Evolutionary conservation across 53 echinoderm and acorn worm species (phyloP), one percentile per base, ranked within the genome.

Genomic region (Echinometra lucunter): DNA sequence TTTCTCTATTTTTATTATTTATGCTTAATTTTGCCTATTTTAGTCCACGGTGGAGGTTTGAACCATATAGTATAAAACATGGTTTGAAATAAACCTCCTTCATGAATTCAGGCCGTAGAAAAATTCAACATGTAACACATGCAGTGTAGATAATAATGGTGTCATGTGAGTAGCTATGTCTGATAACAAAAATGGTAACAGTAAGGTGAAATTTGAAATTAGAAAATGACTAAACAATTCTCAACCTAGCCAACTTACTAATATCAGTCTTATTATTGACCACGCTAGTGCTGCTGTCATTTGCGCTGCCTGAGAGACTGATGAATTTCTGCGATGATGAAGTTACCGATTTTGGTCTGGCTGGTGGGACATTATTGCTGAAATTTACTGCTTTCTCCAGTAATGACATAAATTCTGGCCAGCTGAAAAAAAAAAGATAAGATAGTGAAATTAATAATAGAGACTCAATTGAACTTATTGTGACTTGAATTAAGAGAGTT

Each of bases 361-460:
- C 81, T 11, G 53, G 38, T 15, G 34, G 32, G 6, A 15, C 72
- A 66, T 4, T 45, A 28, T 23, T 78, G 66, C 91, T 66, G 35
- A 96, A 94, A 27, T 91, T 92, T 0, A 81, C 94, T 37, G 97
- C 98, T 95, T 95, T 95, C 89, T 98, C 98, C 66, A 98, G 90
- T 19, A 98, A 66, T 60, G 90, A 88, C 57, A 98, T 88, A 88
- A 97, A 97, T 66, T 97, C 97, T 93, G 96, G 94, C 98, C 98
- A 98, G 95, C 98, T 98, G 17, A 35, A 55, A 57, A 55, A 5
- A 35, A 32, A 57, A 57, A 72, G 38, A 69, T n/a, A n/a, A n/a
- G n/a, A n/a, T n/a, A 44, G 4, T 58, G 18, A 56, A 2, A 38
- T 28, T 6, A 72, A 72, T 34, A 23, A 66, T 66, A 66, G 53